Evolutionary conservation across 2,888 invertebrate genomes (phyloP).

Genomic region (Apodemia mormo): DNA sequence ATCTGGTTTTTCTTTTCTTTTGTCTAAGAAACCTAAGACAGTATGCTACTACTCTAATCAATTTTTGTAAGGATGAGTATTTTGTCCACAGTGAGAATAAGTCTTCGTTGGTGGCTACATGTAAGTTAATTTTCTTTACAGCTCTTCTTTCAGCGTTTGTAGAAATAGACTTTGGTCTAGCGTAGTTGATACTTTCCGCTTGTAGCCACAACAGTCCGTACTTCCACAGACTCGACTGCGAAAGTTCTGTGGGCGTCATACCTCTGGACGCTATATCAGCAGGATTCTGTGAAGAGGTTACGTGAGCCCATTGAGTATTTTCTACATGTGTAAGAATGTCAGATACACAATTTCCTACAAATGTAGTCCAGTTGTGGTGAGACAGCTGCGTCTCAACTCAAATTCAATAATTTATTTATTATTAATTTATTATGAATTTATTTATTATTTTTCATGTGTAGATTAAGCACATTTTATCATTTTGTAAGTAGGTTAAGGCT

Average conservation of each 20-base stretch:
- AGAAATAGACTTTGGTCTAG: background rate
- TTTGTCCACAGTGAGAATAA: background rate
- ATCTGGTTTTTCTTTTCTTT: too few relatives aligned
- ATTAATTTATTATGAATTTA: too few relatives aligned
- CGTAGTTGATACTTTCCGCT: background rate
- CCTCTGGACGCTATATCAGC: constrained; percentile 28
- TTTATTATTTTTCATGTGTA: too few relatives aligned
- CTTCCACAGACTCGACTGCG: constrained; percentile 16
- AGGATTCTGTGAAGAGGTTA: background rate
- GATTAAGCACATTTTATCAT: too few relatives aligned
- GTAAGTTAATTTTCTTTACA: background rate
- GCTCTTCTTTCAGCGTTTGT: background rate
- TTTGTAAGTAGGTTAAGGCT: too few relatives aligned
- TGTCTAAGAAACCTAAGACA: too few relatives aligned
- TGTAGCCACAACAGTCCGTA: background rate
- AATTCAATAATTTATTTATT: too few relatives aligned
- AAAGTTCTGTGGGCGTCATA: background rate
- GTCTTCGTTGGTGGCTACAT: background rate
- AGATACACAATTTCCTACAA: constrained; percentile 34
- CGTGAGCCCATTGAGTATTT: constrained; percentile 16
- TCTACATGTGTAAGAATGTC: constrained; percentile 35
- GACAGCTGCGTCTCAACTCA: too few relatives aligned
- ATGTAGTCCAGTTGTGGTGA: too few relatives aligned
- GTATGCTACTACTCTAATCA: too few relatives aligned
- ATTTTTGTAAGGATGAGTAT: constrained; percentile 16